These are phyloP conservation scores for Pheosia gnoma DNA, from an alignment of 2,888 invertebrate genomes.

Conservation along the genomic window DNA sequence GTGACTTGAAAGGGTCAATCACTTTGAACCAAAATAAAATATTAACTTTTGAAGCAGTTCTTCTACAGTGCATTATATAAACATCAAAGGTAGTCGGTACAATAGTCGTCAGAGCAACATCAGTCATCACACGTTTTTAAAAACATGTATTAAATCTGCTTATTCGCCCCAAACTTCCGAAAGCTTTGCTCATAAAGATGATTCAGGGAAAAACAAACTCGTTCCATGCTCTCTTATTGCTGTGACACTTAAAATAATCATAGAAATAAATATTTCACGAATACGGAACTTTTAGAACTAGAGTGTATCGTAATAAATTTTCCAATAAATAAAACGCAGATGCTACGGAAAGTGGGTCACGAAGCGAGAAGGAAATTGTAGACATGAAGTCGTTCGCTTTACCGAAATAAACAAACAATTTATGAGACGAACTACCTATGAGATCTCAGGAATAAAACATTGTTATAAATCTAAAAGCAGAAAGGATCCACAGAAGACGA, in stretches of 20 bases:
- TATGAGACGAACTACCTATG: slow-evolving; percentile 12
- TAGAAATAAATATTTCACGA: slow-evolving; percentile 9
- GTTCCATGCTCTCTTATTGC: slow-evolving; percentile 7
- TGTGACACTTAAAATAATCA: background rate
- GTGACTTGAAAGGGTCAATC: background rate
- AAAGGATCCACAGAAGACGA: slow-evolving; percentile 21
- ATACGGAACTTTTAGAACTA: slow-evolving; percentile 44
- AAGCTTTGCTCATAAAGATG: slow-evolving; percentile 27
- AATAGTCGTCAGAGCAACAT: slow-evolving; percentile 9
- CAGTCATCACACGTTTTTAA: slow-evolving; percentile 19
- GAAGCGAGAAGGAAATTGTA: slow-evolving; percentile 41
- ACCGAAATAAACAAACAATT: slow-evolving; percentile 24
- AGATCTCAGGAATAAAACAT: slow-evolving; percentile 4
- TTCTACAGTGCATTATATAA: background rate
- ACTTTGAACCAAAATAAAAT: background rate
- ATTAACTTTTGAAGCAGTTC: background rate
- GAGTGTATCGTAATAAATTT: slow-evolving; percentile 39
- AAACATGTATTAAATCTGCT: slow-evolving; percentile 18
- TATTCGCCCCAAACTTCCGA: slow-evolving; percentile 4
- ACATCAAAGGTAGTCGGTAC: background rate
- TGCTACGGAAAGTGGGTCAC: slow-evolving; percentile 52
- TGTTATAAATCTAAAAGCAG: slow-evolving; percentile 14
- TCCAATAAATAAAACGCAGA: slow-evolving; percentile 49
- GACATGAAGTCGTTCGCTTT: slow-evolving; percentile 45
- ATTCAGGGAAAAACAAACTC: slow-evolving; percentile 22